Conservation (phyloP, 1,140 invertebrate species). For the Delia radicum region DNA sequence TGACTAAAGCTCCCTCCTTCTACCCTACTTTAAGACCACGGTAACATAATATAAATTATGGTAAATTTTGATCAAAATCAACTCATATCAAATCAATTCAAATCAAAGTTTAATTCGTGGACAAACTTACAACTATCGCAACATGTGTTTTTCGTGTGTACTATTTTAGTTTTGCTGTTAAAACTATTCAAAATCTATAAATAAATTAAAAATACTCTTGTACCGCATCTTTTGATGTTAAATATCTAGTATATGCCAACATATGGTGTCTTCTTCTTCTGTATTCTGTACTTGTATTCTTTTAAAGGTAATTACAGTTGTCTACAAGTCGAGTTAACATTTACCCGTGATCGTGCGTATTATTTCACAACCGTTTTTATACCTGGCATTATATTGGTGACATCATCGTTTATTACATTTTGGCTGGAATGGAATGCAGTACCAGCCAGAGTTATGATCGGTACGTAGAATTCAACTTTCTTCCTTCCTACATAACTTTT, state of each 20-base stretch:
- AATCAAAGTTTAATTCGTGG: background rate
- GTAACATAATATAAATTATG: too few species aligned
- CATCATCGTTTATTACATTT: conserved; percentile 85
- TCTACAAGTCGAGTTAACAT: conserved; percentile 85
- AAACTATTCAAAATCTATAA: background rate
- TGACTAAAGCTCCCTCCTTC: too few species aligned
- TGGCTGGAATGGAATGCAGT: conserved; percentile 97
- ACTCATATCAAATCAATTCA: too few species aligned
- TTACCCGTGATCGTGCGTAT: conserved; percentile 90
- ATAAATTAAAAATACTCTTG: background rate
- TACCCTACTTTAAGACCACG: too few species aligned
- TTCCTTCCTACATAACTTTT: background rate
- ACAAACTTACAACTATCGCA: background rate
- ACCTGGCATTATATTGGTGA: conserved; percentile 92
- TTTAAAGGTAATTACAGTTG: conserved; percentile 90
- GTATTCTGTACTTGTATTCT: conserved; percentile 29
- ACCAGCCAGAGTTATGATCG: conserved; percentile 89
- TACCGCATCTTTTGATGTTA: too few species aligned
- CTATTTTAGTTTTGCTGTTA: too few species aligned
- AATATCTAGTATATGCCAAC: too few species aligned
- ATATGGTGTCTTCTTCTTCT: conserved; percentile 26
- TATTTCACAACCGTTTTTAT: conserved; percentile 96
- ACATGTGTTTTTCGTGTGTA: too few species aligned
- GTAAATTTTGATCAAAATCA: too few species aligned
- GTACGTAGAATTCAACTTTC: conserved; percentile 59